Conservation (phyloP, 2,888 invertebrate species). For the Gasteruption jaculator region DNA sequence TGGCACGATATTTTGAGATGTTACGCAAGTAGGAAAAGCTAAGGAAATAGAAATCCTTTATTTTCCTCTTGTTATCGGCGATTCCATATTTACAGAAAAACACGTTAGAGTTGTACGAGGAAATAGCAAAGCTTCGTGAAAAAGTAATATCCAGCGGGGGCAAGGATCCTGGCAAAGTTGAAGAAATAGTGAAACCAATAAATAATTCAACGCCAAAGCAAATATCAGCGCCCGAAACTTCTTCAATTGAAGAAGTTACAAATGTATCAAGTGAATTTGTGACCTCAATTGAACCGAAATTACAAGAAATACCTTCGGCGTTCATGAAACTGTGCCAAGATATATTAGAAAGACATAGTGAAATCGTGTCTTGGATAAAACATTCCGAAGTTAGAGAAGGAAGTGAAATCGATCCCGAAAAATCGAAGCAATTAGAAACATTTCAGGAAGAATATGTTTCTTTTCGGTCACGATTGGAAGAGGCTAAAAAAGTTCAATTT, state of each 20-base stretch:
- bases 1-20: no score
- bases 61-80: no score
- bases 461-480: no score
- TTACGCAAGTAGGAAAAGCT: no score
- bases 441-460: no score
- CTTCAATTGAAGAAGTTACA: constrained; percentile 13
- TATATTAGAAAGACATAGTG: constrained; percentile 24
- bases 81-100: constrained; percentile 31
- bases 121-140: constrained; percentile 36
- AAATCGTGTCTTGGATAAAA: constrained; percentile 22
- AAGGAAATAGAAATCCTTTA: no score
- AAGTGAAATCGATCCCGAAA: constrained; percentile 2
- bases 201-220: not conserved
- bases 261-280: constrained; percentile 25
- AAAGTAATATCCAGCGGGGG: constrained; percentile 35
- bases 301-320: constrained; percentile 26
- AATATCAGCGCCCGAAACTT: constrained; percentile 10
- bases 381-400: constrained; percentile 18
- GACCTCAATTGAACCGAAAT: constrained; percentile 22
- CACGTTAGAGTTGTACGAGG: constrained; percentile 31
- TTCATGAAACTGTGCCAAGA: constrained; percentile 15
- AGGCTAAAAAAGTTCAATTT: constrained; percentile 9
- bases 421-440: constrained; percentile 2
- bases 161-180: constrained; percentile 40
- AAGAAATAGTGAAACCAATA: constrained; percentile 23